Base-by-base conservation (phyloP, 2,888 invertebrate species). In the Dioctria rufipes region DNA sequence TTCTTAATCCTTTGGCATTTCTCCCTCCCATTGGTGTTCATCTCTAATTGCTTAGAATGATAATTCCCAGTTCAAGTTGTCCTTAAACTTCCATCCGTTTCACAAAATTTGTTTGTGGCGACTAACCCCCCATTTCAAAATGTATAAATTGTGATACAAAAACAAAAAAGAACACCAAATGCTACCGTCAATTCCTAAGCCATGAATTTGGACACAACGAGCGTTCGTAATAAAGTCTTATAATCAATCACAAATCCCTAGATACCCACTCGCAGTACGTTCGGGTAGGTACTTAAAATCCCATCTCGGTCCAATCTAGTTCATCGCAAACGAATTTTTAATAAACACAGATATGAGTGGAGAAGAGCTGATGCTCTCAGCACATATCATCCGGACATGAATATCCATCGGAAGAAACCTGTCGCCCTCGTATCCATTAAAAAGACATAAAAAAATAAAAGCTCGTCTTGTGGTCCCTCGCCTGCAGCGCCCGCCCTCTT, bases 381-480 rank as follows among this genome's bases (percentile, higher is more conserved):
- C 54, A 51, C 54, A n/a, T 25, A 25, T 39, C 71, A 71, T 40
- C 54, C 51, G 13, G 71, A 42, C 73, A 13, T 40, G 43, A 54
- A 60, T 58, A 40, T 60, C 60, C 58, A 60, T 60, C 42, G 43
- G 39, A 78, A 63, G 65, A 78, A 78, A 78, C 78, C 78, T 65
- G 78, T 78, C 78, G 65, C 63, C 78, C 65, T 78, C 63, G 78
- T 63, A 63, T 63, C 51, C 78, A 65, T 63, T 78, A 49, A 78
- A 63, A 51, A 37, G 51, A 65, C 78, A 78, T 78, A 78, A 78
- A 78, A 25, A 78, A 60, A 43, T 49, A 25, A 46, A 77, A 11
- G n/a, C 46, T 43, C 49, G 61, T n/a, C 37, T 43, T 39, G 37
- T 39, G 77, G 25, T 25, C 9, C 60, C 42, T 75, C 42, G 43